These are phyloP conservation scores for Clepsis dumicolana DNA, from an alignment of 2,888 invertebrate species.

Conservation along the genomic window DNA sequence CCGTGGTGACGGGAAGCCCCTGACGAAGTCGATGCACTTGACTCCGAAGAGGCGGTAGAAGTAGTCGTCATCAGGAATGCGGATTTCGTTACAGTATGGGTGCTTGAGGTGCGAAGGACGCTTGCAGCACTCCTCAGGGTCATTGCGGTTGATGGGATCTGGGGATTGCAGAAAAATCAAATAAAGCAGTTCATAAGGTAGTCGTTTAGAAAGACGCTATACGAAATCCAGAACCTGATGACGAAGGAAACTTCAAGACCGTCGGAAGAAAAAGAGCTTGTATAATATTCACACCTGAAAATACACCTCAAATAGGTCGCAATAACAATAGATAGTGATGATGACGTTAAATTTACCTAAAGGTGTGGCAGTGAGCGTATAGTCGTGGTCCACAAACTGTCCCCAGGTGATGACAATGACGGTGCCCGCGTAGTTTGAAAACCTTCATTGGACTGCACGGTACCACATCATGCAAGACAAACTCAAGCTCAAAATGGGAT, in stretches of 20 bases:
- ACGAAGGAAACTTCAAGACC: too few species aligned
- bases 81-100: constrained; percentile 96
- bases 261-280: too few species aligned
- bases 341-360: constrained; percentile 86
- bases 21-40: constrained; percentile 95
- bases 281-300: too few species aligned
- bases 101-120: constrained; percentile 93
- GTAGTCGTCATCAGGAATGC: constrained; percentile 95
- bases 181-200: not conserved
- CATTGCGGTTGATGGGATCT: constrained; percentile 95
- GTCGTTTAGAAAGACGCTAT: too few species aligned
- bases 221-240: too few species aligned
- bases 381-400: constrained; percentile 98
- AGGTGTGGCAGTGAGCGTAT: constrained; percentile 95
- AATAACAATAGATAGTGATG: too few species aligned
- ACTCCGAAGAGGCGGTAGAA: constrained; percentile 95
- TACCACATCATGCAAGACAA: constrained; percentile 94
- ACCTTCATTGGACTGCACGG: constrained; percentile 97
- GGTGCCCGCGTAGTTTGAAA: constrained; percentile 97
- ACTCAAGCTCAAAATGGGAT: too few species aligned
- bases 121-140: constrained; percentile 96
- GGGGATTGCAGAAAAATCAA: too few species aligned
- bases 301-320: not conserved
- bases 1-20: constrained; percentile 94
- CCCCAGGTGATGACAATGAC: constrained; percentile 98